Percentiles rank a stretch among this genome's conserved stretches.
phyloP scores from a whole-genome alignment of 2,888 invertebrate genomes.

The Tipula helvola region DNA sequence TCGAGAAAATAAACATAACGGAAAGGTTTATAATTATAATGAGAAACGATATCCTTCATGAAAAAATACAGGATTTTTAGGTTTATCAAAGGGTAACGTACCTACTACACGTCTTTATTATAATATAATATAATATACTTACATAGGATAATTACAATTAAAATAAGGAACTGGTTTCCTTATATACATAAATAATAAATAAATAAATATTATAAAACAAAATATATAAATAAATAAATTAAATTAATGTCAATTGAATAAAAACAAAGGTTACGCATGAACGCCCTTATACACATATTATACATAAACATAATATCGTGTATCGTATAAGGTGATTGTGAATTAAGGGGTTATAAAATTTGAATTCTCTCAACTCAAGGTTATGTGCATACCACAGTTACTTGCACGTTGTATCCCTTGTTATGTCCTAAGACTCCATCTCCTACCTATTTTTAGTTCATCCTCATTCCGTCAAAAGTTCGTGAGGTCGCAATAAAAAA shows the following conservation, averaged over 20 bases:
- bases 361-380: not conserved
- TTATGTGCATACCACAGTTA: not conserved
- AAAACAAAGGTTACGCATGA: not conserved
- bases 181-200: not conserved
- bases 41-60: not conserved
- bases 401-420: no score
- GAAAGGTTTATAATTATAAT: not conserved
- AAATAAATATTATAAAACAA: not conserved
- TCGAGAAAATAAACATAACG: not conserved
- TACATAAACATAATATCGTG: no score
- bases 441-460: no score
- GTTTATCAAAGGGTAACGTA: not conserved
- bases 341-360: not conserved
- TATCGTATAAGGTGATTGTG: not conserved
- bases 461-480: no score
- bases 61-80: not conserved
- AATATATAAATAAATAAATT: not conserved
- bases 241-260: not conserved
- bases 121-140: not conserved
- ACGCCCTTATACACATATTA: not conserved
- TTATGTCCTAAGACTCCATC: no score
- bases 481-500: no score
- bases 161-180: not conserved
- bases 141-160: not conserved
- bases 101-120: not conserved